phyloP scores from a whole-genome alignment of 2,888 invertebrate genomes.

The Creontiades dilutus region DNA sequence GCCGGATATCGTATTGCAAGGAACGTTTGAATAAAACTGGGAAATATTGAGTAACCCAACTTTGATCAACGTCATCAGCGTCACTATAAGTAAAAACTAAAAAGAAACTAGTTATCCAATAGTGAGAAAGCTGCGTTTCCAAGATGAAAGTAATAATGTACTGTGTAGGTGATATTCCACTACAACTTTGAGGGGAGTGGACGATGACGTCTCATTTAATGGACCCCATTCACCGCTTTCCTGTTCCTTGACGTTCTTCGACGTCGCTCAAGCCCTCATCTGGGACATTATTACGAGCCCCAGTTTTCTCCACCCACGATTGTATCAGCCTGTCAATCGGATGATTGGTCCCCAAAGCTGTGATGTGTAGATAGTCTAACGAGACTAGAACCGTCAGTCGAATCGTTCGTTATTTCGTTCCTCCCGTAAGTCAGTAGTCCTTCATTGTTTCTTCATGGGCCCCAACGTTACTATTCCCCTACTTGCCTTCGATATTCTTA shows the following conservation, averaged over 20 bases:
- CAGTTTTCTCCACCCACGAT: not conserved
- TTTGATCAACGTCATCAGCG: too few species aligned
- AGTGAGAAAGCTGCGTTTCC: too few species aligned
- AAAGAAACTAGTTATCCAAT: too few species aligned
- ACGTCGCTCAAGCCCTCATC: not conserved
- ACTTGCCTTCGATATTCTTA: conserved; percentile 18
- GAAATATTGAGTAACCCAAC: too few species aligned
- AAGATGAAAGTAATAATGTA: too few species aligned
- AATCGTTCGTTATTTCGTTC: conserved; percentile 58
- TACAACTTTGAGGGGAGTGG: too few species aligned
- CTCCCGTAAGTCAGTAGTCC: not conserved
- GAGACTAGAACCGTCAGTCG: conserved; percentile 37
- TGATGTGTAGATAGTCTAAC: conserved; percentile 59
- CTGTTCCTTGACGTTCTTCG: not conserved
- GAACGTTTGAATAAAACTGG: too few species aligned
- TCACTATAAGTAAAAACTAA: too few species aligned
- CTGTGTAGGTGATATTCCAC: too few species aligned
- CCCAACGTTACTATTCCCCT: conserved; percentile 38
- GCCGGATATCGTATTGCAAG: too few species aligned
- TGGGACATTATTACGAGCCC: not conserved
- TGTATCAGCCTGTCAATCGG: conserved; percentile 24
- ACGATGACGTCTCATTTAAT: not conserved
- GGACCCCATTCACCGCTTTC: not conserved
- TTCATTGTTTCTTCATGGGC: conserved; percentile 37
- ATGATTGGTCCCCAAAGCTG: conserved; percentile 48